A percentile compares a stretch with the other conserved stretches of the same genome.
These are phyloP conservation scores for Gobius niger DNA, from an alignment of 2,113 vertebrate species.

Conservation along the genomic window DNA sequence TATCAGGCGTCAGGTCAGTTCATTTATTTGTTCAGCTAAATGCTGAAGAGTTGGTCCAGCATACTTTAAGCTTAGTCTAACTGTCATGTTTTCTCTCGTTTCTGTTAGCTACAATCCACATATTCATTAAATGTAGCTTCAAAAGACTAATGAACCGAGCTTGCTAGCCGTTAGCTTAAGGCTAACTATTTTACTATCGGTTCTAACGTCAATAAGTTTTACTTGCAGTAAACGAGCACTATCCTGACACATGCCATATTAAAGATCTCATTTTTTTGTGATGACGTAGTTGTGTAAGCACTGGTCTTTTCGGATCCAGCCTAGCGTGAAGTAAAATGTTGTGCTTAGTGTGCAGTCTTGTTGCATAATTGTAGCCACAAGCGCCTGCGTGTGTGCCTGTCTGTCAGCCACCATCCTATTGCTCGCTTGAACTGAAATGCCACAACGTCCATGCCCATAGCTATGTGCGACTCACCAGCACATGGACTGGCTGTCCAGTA, in stretches of 20 bases:
- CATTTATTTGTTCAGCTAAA: neutral
- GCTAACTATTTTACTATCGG: slow-evolving; percentile 17
- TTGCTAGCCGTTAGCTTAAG: slow-evolving; percentile 52
- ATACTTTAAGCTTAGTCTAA: neutral
- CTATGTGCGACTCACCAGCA: slow-evolving; percentile 23
- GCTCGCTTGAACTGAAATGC: slow-evolving; percentile 35
- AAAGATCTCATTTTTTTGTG: neutral
- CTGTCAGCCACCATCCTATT: slow-evolving; percentile 52
- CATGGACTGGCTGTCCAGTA: slow-evolving; percentile 27
- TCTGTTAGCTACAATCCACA: neutral
- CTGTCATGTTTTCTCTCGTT: neutral
- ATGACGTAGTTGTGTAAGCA: neutral
- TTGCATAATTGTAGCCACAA: slow-evolving; percentile 58
- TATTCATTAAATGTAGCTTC: neutral
- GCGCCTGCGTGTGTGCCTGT: slow-evolving; percentile 32
- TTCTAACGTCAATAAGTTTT: neutral
- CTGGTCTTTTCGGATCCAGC: neutral
- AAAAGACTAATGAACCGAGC: neutral
- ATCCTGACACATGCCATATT: neutral
- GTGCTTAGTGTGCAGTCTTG: slow-evolving; percentile 22
- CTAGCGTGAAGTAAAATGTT: neutral
- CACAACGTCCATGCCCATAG: slow-evolving; percentile 29
- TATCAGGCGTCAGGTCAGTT: slow-evolving; percentile 42
- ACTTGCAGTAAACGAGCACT: neutral
- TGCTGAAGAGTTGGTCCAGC: slow-evolving; percentile 21